phyloP scores from a whole-genome alignment of 2,888 invertebrate species.

The Polylopha cassiicola region DNA sequence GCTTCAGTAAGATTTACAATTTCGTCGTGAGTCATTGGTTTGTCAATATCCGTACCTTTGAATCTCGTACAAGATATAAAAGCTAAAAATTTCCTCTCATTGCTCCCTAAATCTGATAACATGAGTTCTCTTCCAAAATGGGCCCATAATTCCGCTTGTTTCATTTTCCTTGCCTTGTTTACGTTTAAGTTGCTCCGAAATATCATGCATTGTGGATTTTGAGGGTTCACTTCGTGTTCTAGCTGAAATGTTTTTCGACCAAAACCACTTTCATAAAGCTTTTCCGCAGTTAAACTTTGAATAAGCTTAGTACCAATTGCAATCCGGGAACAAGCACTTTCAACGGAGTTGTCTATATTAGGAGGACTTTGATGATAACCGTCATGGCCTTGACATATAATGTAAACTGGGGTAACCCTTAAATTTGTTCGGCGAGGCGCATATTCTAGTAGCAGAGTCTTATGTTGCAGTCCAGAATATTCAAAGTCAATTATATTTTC shows the following conservation, averaged over 20 bases:
- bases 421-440: slow-evolving; percentile 77
- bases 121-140: slow-evolving; percentile 90
- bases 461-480: slow-evolving; percentile 65
- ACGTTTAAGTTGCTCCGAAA: slow-evolving; percentile 85
- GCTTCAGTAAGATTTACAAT: slow-evolving; percentile 83
- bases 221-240: slow-evolving; percentile 79
- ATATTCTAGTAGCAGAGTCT: slow-evolving; percentile 73
- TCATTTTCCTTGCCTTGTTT: slow-evolving; percentile 83
- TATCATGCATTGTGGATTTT: slow-evolving; percentile 80
- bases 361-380: slow-evolving; percentile 85
- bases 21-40: slow-evolving; percentile 82
- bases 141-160: slow-evolving; percentile 89
- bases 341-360: slow-evolving; percentile 79
- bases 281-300: slow-evolving; percentile 92
- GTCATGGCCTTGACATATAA: slow-evolving; percentile 88
- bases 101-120: slow-evolving; percentile 79
- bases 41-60: slow-evolving; percentile 78
- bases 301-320: slow-evolving; percentile 86
- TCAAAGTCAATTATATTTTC: slow-evolving; percentile 79
- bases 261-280: slow-evolving; percentile 86
- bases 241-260: slow-evolving; percentile 89
- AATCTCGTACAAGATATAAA: slow-evolving; percentile 93
- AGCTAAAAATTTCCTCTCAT: slow-evolving; percentile 89
- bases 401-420: slow-evolving; percentile 87
- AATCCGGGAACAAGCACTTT: slow-evolving; percentile 86